Conservation (phyloP, 1,140 invertebrate species). For the Helicoverpa armigera region DNA sequence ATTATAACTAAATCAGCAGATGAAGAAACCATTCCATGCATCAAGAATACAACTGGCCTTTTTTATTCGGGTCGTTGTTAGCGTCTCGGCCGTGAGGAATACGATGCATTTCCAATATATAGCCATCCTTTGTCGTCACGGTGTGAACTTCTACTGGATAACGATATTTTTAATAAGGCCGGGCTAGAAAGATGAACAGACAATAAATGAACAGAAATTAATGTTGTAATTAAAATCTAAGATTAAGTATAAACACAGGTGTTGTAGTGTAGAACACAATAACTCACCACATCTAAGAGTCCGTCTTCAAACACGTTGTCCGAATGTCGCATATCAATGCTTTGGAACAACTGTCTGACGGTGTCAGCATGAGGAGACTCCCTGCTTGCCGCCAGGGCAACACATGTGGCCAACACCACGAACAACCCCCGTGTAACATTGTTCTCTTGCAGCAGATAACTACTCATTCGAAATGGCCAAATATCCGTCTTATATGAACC, state of each 20-base stretch:
- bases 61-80: constrained; percentile 55
- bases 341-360: neutral
- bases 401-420: constrained; percentile 44
- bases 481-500: constrained; percentile 11
- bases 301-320: constrained; percentile 72
- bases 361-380: neutral
- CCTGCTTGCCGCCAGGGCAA: constrained; percentile 4
- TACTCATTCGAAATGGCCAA: neutral
- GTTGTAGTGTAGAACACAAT: too few relatives aligned
- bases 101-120: constrained; percentile 86
- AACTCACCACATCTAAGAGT: constrained; percentile 65
- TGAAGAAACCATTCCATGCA: constrained; percentile 89
- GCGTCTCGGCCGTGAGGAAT: constrained; percentile 82
- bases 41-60: constrained; percentile 87
- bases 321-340: constrained; percentile 53
- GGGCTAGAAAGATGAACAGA: too few relatives aligned
- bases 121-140: constrained; percentile 85
- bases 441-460: neutral
- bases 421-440: constrained; percentile 34
- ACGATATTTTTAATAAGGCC: constrained; percentile 84
- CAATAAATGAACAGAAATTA: too few relatives aligned
- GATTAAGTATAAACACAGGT: too few relatives aligned
- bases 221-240: too few relatives aligned
- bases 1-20: constrained; percentile 63
- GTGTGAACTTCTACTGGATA: constrained; percentile 88